Evolutionary conservation across 2,888 invertebrate species (phyloP).

Genomic region (Diplazon laetatorius): DNA sequence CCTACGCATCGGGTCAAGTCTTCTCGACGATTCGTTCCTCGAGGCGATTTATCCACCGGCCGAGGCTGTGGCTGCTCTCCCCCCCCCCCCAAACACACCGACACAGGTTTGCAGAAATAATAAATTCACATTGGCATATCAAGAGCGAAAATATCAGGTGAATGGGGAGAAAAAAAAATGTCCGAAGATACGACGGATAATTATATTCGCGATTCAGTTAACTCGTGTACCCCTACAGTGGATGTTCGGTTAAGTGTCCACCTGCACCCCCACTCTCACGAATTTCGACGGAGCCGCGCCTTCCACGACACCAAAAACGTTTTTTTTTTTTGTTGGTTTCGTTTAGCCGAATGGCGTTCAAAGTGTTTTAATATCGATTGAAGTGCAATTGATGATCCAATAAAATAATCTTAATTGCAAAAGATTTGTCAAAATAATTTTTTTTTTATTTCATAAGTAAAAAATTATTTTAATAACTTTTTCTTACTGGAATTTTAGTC

Average conservation of each 20-base stretch:
- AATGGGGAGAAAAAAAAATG: not conserved
- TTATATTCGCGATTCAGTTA: slow-evolving; percentile 25
- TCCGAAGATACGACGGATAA: slow-evolving; percentile 12
- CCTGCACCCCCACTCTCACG: not conserved
- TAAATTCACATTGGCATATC: slow-evolving; percentile 37
- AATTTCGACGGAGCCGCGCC: not conserved
- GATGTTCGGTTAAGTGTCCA: not conserved
- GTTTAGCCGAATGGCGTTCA: too few relatives aligned
- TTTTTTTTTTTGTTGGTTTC: too few relatives aligned
- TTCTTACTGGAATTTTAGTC: too few relatives aligned
- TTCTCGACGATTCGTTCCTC: slow-evolving; percentile 50
- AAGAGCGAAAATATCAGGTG: not conserved
- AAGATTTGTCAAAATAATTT: too few relatives aligned
- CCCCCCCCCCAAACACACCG: not conserved
- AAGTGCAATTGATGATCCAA: too few relatives aligned
- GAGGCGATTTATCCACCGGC: slow-evolving; percentile 51
- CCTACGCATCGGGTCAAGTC: slow-evolving; percentile 51
- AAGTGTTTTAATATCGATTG: too few relatives aligned
- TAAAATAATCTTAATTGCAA: too few relatives aligned
- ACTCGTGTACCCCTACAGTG: not conserved
- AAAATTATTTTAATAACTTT: too few relatives aligned
- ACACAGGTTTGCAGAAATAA: slow-evolving; percentile 37
- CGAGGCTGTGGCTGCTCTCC: slow-evolving; percentile 34
- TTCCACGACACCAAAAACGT: too few relatives aligned
- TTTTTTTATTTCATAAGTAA: too few relatives aligned